Conservation (phyloP, 2,797 vertebrate genomes). For the Danio albolineatus region DNA sequence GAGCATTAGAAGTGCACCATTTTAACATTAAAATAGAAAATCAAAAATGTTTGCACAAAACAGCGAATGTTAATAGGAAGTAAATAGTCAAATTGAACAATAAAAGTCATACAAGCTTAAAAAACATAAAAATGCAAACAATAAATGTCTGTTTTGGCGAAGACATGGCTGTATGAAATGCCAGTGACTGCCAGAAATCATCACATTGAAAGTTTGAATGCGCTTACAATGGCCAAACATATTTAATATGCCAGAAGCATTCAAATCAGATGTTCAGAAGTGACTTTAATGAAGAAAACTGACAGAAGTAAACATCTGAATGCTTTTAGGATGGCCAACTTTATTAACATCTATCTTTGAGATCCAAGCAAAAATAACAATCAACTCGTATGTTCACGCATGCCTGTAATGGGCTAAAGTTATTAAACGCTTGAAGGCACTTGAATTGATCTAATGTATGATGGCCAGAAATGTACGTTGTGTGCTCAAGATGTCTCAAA, state of each 20-base stretch:
- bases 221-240: not conserved
- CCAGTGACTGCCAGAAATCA: not conserved
- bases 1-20: not conserved
- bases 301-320: not conserved
- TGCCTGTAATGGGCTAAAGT: not conserved
- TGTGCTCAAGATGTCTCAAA: not conserved
- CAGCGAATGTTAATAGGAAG: not conserved
- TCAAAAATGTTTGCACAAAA: not conserved
- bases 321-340: not conserved
- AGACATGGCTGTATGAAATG: not conserved
- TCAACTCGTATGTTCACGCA: not conserved
- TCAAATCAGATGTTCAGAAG: conserved; percentile 4
- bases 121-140: not conserved
- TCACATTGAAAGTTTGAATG: not conserved
- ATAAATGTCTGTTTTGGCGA: not conserved
- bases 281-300: not conserved
- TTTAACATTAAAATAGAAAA: no score
- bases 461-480: not conserved
- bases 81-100: no score
- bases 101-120: no score
- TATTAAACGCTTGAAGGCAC: not conserved
- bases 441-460: not conserved
- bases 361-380: not conserved
- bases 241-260: not conserved
- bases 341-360: not conserved